Evolutionary conservation across 2,888 invertebrate species (phyloP).

Genomic region (Agrotis segetum): DNA sequence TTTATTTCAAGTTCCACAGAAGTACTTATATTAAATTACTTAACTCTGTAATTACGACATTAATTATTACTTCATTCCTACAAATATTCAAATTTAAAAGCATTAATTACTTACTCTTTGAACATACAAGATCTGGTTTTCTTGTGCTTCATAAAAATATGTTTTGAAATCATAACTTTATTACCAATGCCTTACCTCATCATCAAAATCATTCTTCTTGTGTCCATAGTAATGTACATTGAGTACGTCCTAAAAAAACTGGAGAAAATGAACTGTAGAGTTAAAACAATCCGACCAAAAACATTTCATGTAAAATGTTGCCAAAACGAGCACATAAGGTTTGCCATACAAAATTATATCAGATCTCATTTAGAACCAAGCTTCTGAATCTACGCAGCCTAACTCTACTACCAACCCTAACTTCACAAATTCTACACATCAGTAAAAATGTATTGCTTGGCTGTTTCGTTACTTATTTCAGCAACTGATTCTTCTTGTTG

Average conservation of each 20-base stretch:
- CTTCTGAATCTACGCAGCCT: no score
- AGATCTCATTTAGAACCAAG: no score
- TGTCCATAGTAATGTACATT: neutral
- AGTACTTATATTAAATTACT: neutral
- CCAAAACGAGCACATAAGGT: no score
- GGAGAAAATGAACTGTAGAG: neutral
- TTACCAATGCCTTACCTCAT: neutral
- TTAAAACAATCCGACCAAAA: no score
- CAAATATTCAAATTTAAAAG: neutral
- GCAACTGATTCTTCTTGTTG: neutral
- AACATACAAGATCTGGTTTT: neutral
- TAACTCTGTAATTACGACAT: slow-evolving; percentile 18
- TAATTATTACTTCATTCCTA: slow-evolving; percentile 6
- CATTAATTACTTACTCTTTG: neutral
- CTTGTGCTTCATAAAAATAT: no score
- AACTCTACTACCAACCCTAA: no score
- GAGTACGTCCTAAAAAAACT: neutral
- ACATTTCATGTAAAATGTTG: no score
- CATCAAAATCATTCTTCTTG: neutral
- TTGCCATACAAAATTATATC: no score
- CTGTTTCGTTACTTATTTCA: no score
- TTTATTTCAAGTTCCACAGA: no score
- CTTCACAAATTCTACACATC: no score
- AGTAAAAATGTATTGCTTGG: no score
- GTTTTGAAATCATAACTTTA: neutral